phyloP scores from a whole-genome alignment of 2,888 invertebrate genomes.

The Lasioglossum zephyrum region DNA sequence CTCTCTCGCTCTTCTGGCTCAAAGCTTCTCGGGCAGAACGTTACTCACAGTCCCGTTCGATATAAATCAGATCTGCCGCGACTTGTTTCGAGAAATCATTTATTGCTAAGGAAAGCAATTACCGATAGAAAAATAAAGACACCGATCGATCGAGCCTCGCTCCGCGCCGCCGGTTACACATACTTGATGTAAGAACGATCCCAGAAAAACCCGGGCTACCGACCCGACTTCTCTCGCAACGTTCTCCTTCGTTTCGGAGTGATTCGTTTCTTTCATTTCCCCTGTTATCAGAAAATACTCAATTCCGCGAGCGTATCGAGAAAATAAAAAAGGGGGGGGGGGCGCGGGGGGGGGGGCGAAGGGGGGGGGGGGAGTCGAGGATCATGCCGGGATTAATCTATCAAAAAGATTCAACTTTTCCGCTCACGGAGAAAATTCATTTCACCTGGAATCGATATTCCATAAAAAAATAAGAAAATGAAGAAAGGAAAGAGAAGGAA shows the following conservation, averaged over 20 bases:
- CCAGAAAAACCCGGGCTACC: background rate
- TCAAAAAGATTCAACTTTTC: constrained; percentile 20
- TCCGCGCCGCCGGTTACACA: background rate
- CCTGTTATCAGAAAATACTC: constrained; percentile 31
- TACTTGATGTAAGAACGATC: background rate
- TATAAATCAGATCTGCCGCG: constrained; percentile 15
- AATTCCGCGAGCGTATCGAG: constrained; percentile 25
- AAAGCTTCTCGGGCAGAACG: background rate
- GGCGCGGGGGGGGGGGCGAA: background rate
- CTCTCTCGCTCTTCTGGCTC: background rate
- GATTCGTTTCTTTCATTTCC: constrained; percentile 30
- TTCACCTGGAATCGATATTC: constrained; percentile 5
- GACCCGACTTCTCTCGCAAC: background rate
- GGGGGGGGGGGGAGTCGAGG: background rate
- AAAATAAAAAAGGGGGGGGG: background rate
- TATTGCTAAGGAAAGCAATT: constrained; percentile 11
- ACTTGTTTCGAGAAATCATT: constrained; percentile 1
- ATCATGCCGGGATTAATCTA: constrained; percentile 17
- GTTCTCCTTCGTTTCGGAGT: constrained; percentile 25
- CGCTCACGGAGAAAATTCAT: constrained; percentile 22
- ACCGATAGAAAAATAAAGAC: constrained; percentile 11
- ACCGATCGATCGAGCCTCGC: background rate
- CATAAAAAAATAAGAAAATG: background rate
- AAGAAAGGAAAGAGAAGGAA: background rate
- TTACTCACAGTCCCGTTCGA: constrained; percentile 1